Evolutionary conservation across 2,888 invertebrate genomes (phyloP), one percentile per base, ranked within the genome.

Genomic region (Electrophaes corylata): DNA sequence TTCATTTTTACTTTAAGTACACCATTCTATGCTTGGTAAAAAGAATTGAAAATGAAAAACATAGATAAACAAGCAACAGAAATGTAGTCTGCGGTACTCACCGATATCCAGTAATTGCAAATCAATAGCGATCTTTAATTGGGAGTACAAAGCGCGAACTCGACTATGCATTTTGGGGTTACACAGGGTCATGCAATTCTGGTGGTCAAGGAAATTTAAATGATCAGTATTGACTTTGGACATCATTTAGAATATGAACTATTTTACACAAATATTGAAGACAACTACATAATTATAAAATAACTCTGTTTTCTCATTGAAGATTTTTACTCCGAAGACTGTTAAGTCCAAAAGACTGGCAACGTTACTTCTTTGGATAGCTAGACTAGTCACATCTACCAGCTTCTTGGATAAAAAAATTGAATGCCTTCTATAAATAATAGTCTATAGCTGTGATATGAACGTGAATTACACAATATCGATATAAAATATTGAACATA

Each of bases 181-280:
- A 79, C 67, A 74, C 76, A 64, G 75, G 74, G 50, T 70, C 79
- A 83, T 83, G 83, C 83, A 78, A 54, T 65, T 73, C 79, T 82
- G 78, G 64, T 64, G 65, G 74, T 37, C 16, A 73, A 69, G 58
- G 60, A 72, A 75, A 70, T 12, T 19, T 40, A 19, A 43, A 20
- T 43, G 20, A 57, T 41, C 26, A 51, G 52, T 53, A 41, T 19
- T 23, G 44, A 12, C n/a, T 51, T 43, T 19, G 14, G 39, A 47
- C 43, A 33, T 14, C 43, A 31, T 2, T 11, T 1, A 29, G 29
- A 18, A 44, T 4, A 10, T 44, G 44, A 29, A 29, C n/a, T 33
- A 10, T n/a, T 1, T 31, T n/a, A 4, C 5, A 23, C 6, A 23
- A 23, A 6, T 23, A 23, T 3, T 31, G 1, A 4, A 35, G 5